Conservation (phyloP, 2,888 invertebrate genomes). For the Baccha elongata region DNA sequence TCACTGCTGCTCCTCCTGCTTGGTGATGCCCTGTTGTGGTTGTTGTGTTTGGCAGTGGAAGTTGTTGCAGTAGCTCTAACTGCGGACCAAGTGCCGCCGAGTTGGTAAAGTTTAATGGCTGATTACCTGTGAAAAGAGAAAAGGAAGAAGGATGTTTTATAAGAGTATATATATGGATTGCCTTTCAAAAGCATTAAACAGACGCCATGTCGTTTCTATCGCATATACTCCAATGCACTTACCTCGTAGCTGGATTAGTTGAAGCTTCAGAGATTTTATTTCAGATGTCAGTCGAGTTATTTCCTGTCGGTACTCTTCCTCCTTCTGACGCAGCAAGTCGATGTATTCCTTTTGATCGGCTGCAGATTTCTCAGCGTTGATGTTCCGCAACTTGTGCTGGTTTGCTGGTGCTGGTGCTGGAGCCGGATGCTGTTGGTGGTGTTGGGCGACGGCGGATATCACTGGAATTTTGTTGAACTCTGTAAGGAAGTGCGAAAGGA, state of each 20-base stretch:
- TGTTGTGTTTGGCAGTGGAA: conserved; percentile 70
- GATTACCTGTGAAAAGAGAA: conserved; percentile 55
- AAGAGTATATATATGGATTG: background rate
- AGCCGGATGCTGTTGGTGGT: conserved; percentile 57
- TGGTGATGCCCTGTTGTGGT: conserved; percentile 51
- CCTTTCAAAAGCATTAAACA: conserved; percentile 9
- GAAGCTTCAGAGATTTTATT: conserved; percentile 85
- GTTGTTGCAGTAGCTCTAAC: conserved; percentile 45
- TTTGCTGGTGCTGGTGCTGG: conserved; percentile 52
- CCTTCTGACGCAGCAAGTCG: conserved; percentile 84
- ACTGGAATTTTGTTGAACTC: conserved; percentile 71
- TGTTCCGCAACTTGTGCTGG: conserved; percentile 74
- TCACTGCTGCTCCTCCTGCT: conserved; percentile 62
- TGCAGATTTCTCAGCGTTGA: conserved; percentile 71
- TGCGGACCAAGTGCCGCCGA: conserved; percentile 56
- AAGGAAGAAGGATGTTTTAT: conserved; percentile 12
- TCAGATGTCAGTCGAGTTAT: conserved; percentile 86
- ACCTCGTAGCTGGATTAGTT: conserved; percentile 85
- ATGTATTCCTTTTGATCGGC: conserved; percentile 81
- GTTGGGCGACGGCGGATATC: conserved; percentile 60
- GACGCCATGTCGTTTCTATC: conserved; percentile 18
- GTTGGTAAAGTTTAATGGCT: conserved; percentile 66
- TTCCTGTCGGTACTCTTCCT: conserved; percentile 85
- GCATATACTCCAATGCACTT: conserved; percentile 73
- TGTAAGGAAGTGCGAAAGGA: conserved; percentile 18